These are phyloP conservation scores for Andrena bucephala DNA, from an alignment of 2,888 invertebrate species.

Conservation along the genomic window DNA sequence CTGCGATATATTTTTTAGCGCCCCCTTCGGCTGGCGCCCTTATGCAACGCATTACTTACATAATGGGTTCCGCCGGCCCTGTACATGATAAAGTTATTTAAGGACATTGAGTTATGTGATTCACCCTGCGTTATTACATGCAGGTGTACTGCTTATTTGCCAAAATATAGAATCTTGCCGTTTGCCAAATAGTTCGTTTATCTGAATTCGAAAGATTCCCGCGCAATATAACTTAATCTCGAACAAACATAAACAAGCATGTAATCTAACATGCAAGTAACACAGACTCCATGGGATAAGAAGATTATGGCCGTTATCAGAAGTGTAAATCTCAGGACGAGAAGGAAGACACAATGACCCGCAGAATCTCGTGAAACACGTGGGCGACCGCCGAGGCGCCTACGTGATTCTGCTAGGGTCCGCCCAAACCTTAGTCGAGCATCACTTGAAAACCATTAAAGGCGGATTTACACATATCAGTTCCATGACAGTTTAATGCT, in stretches of 20 bases:
- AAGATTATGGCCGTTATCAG: constrained; percentile 75
- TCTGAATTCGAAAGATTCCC: neutral
- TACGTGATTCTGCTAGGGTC: constrained; percentile 74
- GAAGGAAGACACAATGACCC: constrained; percentile 30
- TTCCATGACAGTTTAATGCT: too few relatives aligned
- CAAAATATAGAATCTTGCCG: neutral
- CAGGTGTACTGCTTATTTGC: neutral
- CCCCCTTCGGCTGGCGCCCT: too few relatives aligned
- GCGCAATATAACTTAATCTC: constrained; percentile 33
- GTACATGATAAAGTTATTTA: too few relatives aligned
- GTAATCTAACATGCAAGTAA: constrained; percentile 58
- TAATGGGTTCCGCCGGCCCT: too few relatives aligned
- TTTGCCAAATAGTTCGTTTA: neutral
- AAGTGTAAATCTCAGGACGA: constrained; percentile 73
- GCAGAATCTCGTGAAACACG: constrained; percentile 39
- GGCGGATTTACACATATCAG: too few relatives aligned
- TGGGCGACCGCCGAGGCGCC: constrained; percentile 67
- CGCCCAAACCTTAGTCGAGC: constrained; percentile 10
- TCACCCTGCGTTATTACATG: constrained; percentile 3
- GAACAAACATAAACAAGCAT: constrained; percentile 34
- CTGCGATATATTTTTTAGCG: too few relatives aligned
- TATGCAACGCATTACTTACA: too few relatives aligned
- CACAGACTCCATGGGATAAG: constrained; percentile 70
- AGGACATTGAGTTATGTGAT: too few relatives aligned
- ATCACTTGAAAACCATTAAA: neutral